Evolutionary conservation across 1,140 invertebrate genomes (phyloP), one percentile per base, ranked within the genome.

Genomic region (Drosophila chauvacae): DNA sequence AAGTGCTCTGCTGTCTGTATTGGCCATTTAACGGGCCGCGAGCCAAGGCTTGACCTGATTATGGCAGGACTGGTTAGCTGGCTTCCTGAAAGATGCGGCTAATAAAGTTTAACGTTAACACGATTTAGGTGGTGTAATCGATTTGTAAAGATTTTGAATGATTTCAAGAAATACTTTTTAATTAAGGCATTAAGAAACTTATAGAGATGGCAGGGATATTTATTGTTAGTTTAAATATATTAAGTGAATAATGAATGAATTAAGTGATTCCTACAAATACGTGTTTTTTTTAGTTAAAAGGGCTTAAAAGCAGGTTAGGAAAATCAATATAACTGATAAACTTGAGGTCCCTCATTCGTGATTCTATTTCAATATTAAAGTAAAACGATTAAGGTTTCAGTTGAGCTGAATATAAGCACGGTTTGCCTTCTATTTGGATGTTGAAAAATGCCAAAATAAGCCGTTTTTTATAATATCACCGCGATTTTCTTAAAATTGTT

Each of bases 1-100:
- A 61, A 77, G 63, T 35, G 68, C 74, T 85, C 69, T 78, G 58
- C 73, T 81, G 58, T 26, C 26, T 33, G 63, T 55, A n/a, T 44
- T 44, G 64, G 42, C 65, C 62, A 64, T 48, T 57, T 80, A 70
- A 74, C 69, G 59, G 69, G 61, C 72, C 39, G 47, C 14, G 44
- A 71, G 72, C 48, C 80, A 73, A 76, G 50, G 66, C 79, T 65
- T 87, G 83, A 87, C 83, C 83, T 87, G 84, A 83, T 87, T 87
- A 87, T 87, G 84, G 83, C 83, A 87, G 83, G 83, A 87, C 83
- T 83, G 84, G 84, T 87, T 78, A 47, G 18, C 28, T 26, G 42
- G 63, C 56, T 50, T 51, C 44, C 53, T 39, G 45, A 18, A 60
- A 60, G 37, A 18, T 20, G 14, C 16, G 16, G 14, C n/a, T 20